phyloP scores from a whole-genome alignment of 1,140 invertebrate genomes.

The Ooceraea biroi region DNA sequence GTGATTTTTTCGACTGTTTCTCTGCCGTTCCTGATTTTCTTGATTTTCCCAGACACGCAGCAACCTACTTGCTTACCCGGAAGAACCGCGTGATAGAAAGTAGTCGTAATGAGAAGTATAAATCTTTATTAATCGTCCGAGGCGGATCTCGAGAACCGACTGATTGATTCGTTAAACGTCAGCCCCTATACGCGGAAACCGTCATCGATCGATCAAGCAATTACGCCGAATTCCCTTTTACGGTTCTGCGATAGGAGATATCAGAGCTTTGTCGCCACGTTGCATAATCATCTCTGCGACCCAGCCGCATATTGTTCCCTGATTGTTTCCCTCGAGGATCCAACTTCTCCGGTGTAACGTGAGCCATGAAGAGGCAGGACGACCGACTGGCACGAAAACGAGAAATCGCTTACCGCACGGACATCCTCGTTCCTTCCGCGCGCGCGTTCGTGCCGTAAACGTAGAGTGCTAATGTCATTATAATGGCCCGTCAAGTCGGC shows the following conservation, averaged over 20 bases:
- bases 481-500: conserved; percentile 73
- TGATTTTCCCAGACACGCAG: not conserved
- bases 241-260: not conserved
- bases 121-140: conserved; percentile 35
- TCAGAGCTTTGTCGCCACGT: conserved; percentile 4
- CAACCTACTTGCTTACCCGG: not conserved
- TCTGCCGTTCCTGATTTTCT: not conserved
- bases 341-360: not conserved
- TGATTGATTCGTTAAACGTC: not conserved
- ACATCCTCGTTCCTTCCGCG: conserved; percentile 5
- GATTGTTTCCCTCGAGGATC: not conserved
- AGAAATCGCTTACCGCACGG: conserved; percentile 36
- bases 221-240: conserved; percentile 39
- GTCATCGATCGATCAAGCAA: conserved; percentile 1
- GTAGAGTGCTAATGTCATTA: conserved; percentile 73
- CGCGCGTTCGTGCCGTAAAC: conserved; percentile 40
- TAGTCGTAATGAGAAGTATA: conserved; percentile 46
- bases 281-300: conserved; percentile 5
- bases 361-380: conserved; percentile 26
- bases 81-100: conserved; percentile 36
- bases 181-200: not conserved
- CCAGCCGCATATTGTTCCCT: not conserved
- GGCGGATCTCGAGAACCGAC: conserved; percentile 16
- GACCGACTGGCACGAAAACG: conserved; percentile 44
- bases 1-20: not conserved